Evolutionary conservation across 2,888 invertebrate species (phyloP), one percentile per base, ranked within the genome.

Genomic region (Podotricha telesiphe): DNA sequence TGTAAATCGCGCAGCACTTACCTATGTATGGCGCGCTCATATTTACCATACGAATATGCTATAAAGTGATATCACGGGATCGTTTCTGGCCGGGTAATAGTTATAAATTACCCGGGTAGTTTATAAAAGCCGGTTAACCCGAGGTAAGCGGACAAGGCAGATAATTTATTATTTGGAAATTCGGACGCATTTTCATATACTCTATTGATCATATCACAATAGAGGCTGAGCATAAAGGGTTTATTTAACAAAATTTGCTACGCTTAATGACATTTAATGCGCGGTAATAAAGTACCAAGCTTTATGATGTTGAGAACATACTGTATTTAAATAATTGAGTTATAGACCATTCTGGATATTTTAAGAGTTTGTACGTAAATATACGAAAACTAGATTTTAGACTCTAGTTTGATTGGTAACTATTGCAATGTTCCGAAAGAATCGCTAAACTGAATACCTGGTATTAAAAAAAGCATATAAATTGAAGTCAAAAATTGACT

Each of bases 121-220:
- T 93, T 93, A 93, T 93, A 93, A 93, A 92, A 91, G 91, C 92
- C 91, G 90, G 91, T 93, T 92, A 92, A 91, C 92, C 91, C 89
- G 89, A 90, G 91, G 92, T 92, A 91, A 89, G 90, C 88, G 91
- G 90, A 91, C 92, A 90, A 87, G 88, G 84, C 85, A 85, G 83
- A 84, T 93, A 91, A 93, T 93, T 93, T 93, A 93, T 92, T 91
- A 91, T 90, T 87, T 86, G 86, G 82, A 88, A 91, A 88, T 87
- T 90, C 87, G 87, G 79, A 78, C 82, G 88, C 86, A 86, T 91
- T 86, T 87, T 87, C 88, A 90, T 89, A 86, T 83, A 80, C 80
- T 77, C 78, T 79, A 80, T 77, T 81, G 80, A 86, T 86, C 85
- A 87, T 85, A 78, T 80, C 70, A 70, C 70, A 71, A 71, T 73